Evolutionary conservation across 1,140 invertebrate species (phyloP).

Genomic region (Conus betulinus): DNA sequence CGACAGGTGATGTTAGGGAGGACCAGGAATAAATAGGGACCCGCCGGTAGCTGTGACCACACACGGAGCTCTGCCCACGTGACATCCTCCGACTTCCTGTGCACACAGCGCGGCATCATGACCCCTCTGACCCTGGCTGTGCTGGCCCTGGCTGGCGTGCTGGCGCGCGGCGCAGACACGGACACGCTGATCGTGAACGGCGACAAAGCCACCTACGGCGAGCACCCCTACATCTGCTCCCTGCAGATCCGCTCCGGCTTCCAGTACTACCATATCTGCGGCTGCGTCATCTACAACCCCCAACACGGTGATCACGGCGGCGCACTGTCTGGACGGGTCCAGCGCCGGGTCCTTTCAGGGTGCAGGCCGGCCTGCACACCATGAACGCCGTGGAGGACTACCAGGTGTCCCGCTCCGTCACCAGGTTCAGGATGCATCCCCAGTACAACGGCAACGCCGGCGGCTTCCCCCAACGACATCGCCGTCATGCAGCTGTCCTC

Average conservation of each 20-base stretch:
- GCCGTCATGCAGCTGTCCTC: slow-evolving; percentile 34
- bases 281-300: slow-evolving; percentile 17
- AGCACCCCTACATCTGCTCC: slow-evolving; percentile 39
- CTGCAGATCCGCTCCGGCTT: slow-evolving; percentile 18
- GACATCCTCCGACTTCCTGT: neutral
- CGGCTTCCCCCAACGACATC: slow-evolving; percentile 49
- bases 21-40: neutral
- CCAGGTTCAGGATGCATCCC: neutral
- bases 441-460: neutral
- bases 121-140: neutral
- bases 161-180: neutral
- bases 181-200: slow-evolving; percentile 27
- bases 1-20: neutral
- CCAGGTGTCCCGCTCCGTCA: neutral
- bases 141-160: neutral
- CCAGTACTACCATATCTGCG: slow-evolving; percentile 34
- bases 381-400: neutral
- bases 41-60: neutral
- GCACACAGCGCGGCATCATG: neutral
- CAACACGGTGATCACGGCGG: slow-evolving; percentile 30
- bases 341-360: neutral
- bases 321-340: slow-evolving; percentile 28
- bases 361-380: neutral
- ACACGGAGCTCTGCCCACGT: neutral
- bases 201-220: neutral